Base-by-base conservation (phyloP, 2,113 vertebrate genomes). In the Aspidoscelis tigris region DNA sequence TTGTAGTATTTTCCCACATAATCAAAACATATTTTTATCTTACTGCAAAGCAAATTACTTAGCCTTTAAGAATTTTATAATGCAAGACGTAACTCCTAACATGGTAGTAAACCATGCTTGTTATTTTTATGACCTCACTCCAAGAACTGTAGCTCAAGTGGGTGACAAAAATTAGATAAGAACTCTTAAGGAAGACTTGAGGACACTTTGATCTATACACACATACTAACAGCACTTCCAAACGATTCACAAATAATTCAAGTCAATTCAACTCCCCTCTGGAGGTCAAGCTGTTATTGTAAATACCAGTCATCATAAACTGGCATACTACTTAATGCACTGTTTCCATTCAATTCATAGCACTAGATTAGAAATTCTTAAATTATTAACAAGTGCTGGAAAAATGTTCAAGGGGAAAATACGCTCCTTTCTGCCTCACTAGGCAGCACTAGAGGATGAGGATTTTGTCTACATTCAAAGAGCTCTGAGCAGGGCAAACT, bases 41-140 rank as follows among this genome's bases (percentile, higher is more conserved):
- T 65, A 21, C 24, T 8, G 22, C 22, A 66, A 70, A 77, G 33
- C 21, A 55, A 53, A 70, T 69, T 68, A 33, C 26, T 18, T 21
- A 11, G 7, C 44, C 55, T 22, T 26, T 22, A 6, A 70, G 7
- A 4, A 69, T 70, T 21, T 53, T 20, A 53, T 21, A 7, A 1
- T 53, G 26, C 44, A 50, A 80, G 12, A 7, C 4, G 7, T 9
- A 33, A 20, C 26, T 12, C 11, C 24, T 78, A 43, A 24, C 4
- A 1, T 33, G 26, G 6, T 5, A 81, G 68, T 55, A 64, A 73
- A 33, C 33, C 41, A 65, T 14, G 68, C 20, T 44, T 3, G 39
- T 76, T 76, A 66, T n/a, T 41, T 76, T 77, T 83, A 69, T 76
- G 64, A 70, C 16, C 65, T 70, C 82, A 77, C 65, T 77, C 50